phyloP scores from a whole-genome alignment of 2,888 invertebrate genomes.

The Nyleta sp. region DNA sequence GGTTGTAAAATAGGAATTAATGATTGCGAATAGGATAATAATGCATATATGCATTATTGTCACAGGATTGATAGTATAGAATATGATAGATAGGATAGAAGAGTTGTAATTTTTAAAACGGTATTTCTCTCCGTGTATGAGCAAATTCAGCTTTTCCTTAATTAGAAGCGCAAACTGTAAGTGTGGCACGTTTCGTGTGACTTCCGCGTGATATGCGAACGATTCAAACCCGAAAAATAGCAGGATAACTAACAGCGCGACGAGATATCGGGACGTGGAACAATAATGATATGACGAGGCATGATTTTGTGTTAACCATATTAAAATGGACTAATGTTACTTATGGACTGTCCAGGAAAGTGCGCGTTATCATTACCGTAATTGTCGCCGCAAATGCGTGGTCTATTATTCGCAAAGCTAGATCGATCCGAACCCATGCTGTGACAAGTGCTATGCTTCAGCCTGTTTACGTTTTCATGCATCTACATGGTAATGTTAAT shows the following conservation, averaged over 20 bases:
- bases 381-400: constrained; percentile 65
- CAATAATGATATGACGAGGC: constrained; percentile 57
- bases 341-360: constrained; percentile 62
- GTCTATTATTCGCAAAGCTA: constrained; percentile 67
- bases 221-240: not conserved
- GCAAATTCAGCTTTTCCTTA: no score
- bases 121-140: no score
- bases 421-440: constrained; percentile 65
- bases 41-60: no score
- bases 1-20: no score
- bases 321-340: constrained; percentile 64
- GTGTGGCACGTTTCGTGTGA: no score
- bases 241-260: constrained; percentile 10
- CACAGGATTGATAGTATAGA: no score
- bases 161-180: no score
- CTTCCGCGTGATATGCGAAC: no score
- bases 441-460: constrained; percentile 67
- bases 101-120: no score
- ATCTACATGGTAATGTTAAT: constrained; percentile 65
- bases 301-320: constrained; percentile 57
- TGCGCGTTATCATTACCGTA: constrained; percentile 66
- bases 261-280: constrained; percentile 26
- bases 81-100: no score
- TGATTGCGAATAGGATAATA: no score
- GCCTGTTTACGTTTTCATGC: constrained; percentile 67